Conservation (phyloP, 2,797 vertebrate species). For the Onychomys arenicola region DNA sequence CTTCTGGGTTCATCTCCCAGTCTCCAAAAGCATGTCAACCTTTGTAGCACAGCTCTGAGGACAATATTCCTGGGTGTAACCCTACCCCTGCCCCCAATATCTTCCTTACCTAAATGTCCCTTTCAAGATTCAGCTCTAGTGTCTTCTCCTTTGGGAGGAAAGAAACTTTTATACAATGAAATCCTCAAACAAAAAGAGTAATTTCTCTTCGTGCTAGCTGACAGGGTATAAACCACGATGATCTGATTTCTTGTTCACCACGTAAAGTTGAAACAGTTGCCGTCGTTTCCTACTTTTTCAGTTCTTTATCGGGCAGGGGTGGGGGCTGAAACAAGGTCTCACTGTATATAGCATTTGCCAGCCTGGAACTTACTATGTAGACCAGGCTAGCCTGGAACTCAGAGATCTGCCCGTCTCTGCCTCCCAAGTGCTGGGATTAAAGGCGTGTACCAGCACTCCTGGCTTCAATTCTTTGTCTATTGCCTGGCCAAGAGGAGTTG, state of each 20-base stretch:
- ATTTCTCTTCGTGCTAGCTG: not conserved
- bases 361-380: not conserved
- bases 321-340: not conserved
- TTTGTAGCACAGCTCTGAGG: not conserved
- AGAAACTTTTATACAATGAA: not conserved
- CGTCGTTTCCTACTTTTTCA: not conserved
- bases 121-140: not conserved
- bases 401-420: not conserved
- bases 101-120: not conserved
- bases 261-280: not conserved
- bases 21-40: not conserved
- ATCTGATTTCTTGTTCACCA: not conserved
- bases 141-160: not conserved
- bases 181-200: not conserved
- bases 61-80: fast-evolving
- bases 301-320: not conserved
- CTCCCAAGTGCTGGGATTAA: not conserved
- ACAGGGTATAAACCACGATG: not conserved
- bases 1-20: not conserved
- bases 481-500: not conserved
- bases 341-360: not conserved
- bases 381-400: not conserved
- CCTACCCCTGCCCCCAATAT: not conserved
- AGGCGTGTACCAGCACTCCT: too few relatives aligned
- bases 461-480: not conserved